Percentiles rank a stretch among this genome's conserved stretches.
These are phyloP conservation scores for Cyanoliseus patagonus DNA, from an alignment of 2,113 vertebrate species.

Conservation along the genomic window DNA sequence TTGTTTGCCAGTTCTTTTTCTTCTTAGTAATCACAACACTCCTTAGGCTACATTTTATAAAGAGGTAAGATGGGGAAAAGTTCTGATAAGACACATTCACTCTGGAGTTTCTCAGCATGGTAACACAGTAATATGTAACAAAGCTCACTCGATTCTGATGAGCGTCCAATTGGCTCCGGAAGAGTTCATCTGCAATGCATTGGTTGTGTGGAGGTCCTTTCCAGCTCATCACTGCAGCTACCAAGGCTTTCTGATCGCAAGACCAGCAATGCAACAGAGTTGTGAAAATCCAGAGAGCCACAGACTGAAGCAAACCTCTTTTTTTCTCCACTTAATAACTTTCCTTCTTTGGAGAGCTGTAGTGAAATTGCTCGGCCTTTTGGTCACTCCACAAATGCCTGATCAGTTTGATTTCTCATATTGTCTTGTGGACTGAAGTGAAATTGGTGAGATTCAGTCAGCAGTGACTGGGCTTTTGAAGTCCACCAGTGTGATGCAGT, in stretches of 20 bases:
- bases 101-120: neutral
- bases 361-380: neutral
- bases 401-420: neutral
- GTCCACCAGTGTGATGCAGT: rapidly evolving
- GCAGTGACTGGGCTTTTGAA: neutral
- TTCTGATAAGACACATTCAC: neutral
- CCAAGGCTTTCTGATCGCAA: neutral
- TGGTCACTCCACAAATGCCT: neutral
- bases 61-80: neutral
- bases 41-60: neutral
- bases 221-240: neutral
- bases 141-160: neutral
- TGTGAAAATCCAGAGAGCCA: neutral
- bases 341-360: neutral
- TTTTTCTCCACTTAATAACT: neutral
- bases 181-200: neutral
- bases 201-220: neutral
- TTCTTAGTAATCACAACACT: neutral
- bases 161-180: neutral
- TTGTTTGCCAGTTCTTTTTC: neutral
- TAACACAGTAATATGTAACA: neutral
- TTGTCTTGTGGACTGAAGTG: neutral
- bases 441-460: neutral
- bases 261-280: neutral
- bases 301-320: neutral